Conservation (phyloP, 2,888 invertebrate genomes). For the Clistopyga incitator region DNA sequence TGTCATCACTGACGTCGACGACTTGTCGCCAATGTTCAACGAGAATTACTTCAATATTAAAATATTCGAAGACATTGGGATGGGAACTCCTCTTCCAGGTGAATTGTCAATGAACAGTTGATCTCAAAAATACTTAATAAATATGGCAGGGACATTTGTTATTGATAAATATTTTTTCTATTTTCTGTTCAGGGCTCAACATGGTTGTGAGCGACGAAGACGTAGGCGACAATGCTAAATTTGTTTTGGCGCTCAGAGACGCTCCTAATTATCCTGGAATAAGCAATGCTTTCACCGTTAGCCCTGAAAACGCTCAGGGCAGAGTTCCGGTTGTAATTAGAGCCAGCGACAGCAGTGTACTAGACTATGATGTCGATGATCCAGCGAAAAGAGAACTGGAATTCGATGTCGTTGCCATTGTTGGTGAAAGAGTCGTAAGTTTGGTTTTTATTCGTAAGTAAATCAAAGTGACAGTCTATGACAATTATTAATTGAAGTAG, state of each 20-base stretch:
- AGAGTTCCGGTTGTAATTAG: conserved; percentile 91
- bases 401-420: conserved; percentile 89
- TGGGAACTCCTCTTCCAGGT: conserved; percentile 88
- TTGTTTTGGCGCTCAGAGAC: conserved; percentile 87
- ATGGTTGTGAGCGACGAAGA: conserved; percentile 91
- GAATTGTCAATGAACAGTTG: background rate
- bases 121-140: background rate
- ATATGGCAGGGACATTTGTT: background rate
- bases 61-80: conserved; percentile 91
- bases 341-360: conserved; percentile 87
- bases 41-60: conserved; percentile 88
- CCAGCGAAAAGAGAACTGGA: conserved; percentile 86
- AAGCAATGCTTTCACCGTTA: conserved; percentile 85
- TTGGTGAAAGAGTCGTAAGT: conserved; percentile 84
- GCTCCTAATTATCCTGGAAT: conserved; percentile 83
- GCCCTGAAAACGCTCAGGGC: conserved; percentile 89
- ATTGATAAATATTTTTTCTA: background rate
- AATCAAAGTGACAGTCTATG: too few relatives aligned
- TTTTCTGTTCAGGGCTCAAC: conserved; percentile 86
- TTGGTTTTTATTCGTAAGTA: background rate
- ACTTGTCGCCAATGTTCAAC: conserved; percentile 91
- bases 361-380: conserved; percentile 90
- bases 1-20: conserved; percentile 92
- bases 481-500: too few relatives aligned
- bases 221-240: conserved; percentile 90